phyloP scores from a whole-genome alignment of 2,888 invertebrate species.

The Tenodera sinensis region DNA sequence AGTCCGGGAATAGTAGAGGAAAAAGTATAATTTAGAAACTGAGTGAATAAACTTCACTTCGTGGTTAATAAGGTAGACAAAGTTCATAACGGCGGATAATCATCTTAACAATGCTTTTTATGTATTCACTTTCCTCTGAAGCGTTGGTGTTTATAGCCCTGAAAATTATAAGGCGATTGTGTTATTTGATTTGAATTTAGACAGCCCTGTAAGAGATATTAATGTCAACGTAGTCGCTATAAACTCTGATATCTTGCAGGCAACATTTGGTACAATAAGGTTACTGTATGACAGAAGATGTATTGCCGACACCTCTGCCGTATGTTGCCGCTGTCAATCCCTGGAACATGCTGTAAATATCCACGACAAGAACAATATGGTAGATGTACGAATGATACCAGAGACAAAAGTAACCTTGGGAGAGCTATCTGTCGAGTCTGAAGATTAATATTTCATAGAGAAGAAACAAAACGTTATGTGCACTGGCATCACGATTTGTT shows the following conservation, averaged over 20 bases:
- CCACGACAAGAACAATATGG: constrained; percentile 2
- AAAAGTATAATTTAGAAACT: too few relatives aligned
- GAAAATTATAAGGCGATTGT: too few relatives aligned
- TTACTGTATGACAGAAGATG: neutral
- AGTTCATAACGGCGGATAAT: too few relatives aligned
- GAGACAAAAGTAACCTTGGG: neutral
- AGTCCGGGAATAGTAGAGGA: too few relatives aligned
- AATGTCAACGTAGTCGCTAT: neutral
- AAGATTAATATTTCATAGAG: neutral
- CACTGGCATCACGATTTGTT: neutral
- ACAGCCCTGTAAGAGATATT: neutral
- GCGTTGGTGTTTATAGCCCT: too few relatives aligned
- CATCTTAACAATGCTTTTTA: too few relatives aligned
- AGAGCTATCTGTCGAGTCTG: neutral
- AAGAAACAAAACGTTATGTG: neutral
- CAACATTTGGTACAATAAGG: neutral
- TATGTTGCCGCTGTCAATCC: neutral
- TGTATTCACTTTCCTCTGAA: too few relatives aligned
- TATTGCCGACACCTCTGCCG: neutral
- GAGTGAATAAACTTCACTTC: too few relatives aligned
- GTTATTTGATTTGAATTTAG: neutral
- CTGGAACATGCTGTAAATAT: neutral
- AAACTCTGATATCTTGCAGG: neutral
- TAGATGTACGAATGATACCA: neutral
- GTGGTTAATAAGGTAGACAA: too few relatives aligned